Evolutionary conservation across 2,888 invertebrate species (phyloP).

Genomic region (Drosophila birchii): DNA sequence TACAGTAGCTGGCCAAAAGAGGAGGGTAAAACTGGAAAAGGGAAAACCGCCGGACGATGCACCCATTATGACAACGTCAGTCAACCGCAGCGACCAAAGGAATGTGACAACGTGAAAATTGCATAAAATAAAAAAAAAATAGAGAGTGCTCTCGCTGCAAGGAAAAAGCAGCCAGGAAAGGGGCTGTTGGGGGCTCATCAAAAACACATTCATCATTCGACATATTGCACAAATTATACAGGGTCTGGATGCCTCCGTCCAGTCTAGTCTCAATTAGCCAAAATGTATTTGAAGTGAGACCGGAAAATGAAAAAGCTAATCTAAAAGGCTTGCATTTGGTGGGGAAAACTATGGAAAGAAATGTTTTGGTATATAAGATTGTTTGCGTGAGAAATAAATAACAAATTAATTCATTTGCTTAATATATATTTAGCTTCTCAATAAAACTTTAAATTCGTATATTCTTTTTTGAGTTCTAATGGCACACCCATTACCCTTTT

Average conservation of each 20-base stretch:
- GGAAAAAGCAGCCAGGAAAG: slow-evolving; percentile 10
- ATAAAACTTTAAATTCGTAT: neutral
- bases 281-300: slow-evolving; percentile 24
- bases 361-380: neutral
- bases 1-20: slow-evolving; percentile 36
- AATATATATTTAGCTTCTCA: neutral
- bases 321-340: neutral
- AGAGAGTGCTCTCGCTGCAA: slow-evolving; percentile 30
- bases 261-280: slow-evolving; percentile 41
- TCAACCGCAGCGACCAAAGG: slow-evolving; percentile 67
- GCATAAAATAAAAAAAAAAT: slow-evolving; percentile 29
- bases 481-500: neutral
- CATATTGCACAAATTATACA: slow-evolving; percentile 39
- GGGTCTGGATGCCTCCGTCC: neutral
- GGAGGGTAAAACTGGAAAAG: slow-evolving; percentile 15
- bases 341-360: neutral
- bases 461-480: neutral
- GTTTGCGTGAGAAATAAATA: neutral
- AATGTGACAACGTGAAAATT: slow-evolving; percentile 65
- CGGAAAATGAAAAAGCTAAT: neutral
- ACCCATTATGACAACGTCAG: slow-evolving; percentile 59
- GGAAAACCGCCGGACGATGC: slow-evolving; percentile 38
- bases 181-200: slow-evolving; percentile 49
- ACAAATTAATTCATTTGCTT: no score
- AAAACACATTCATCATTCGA: slow-evolving; percentile 64